phyloP scores from a whole-genome alignment of 2,888 invertebrate genomes.

The Acanthosepion esculentum region DNA sequence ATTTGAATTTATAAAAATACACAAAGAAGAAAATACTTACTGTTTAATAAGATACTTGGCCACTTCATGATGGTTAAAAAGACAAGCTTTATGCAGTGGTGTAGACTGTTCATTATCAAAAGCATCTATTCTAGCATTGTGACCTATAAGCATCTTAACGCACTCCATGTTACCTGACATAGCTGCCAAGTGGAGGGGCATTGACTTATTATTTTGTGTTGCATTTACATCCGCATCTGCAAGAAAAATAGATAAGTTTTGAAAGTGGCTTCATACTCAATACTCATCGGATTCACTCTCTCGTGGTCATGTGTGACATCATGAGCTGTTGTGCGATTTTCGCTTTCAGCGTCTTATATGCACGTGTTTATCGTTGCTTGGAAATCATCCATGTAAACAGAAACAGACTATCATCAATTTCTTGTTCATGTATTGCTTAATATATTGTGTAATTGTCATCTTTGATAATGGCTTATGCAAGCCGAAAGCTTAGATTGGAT shows the following conservation, averaged over 20 bases:
- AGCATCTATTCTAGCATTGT: slow-evolving; percentile 75
- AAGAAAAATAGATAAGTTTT: background rate
- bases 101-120: slow-evolving; percentile 75
- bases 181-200: slow-evolving; percentile 87
- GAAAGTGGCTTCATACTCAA: too few species aligned
- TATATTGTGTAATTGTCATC: too few species aligned
- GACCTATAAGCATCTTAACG: slow-evolving; percentile 69
- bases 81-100: slow-evolving; percentile 75
- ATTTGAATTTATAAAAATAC: background rate
- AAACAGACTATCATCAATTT: too few species aligned
- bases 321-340: too few species aligned
- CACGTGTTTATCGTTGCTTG: too few species aligned
- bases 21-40: slow-evolving; percentile 55
- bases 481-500: too few species aligned
- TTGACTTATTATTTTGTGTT: slow-evolving; percentile 84
- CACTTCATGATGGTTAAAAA: slow-evolving; percentile 72
- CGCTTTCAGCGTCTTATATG: too few species aligned
- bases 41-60: slow-evolving; percentile 73
- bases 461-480: too few species aligned
- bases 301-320: too few species aligned
- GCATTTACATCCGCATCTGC: slow-evolving; percentile 83
- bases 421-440: too few species aligned
- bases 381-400: too few species aligned
- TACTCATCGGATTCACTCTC: too few species aligned
- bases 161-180: slow-evolving; percentile 72